Base-by-base conservation (phyloP, 1,140 invertebrate genomes). In the Pomacea maculata region DNA sequence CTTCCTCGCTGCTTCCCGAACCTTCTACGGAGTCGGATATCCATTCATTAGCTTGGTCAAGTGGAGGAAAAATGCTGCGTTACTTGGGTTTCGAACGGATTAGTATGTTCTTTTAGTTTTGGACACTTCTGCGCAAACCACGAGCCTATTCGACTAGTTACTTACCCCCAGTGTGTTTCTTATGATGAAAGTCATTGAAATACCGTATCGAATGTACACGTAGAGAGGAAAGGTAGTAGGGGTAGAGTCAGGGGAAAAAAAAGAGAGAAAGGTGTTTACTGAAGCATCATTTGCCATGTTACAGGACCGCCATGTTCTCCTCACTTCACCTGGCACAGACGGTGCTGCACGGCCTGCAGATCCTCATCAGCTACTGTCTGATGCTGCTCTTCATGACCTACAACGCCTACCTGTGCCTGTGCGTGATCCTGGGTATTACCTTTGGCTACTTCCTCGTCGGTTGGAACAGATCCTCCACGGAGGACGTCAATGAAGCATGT, bases 361-460 rank as follows among this genome's bases (percentile, higher is more conserved):
- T 98, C 75, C 94, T 96, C 7, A 91, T 98, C 55, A 76, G 96
- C 29, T 99, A 99, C 91, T 94, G 97, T 86, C 94, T 99, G 29
- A 99, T 99, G 98, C 92, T 99, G 91, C 95, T 99, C 80, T 98
- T 99, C 92, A 99, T 99, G 98, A 99, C 97, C 0, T 99, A 98
- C 93, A 99, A 99, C 89, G 94, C 96, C 29, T 99, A 96, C 96
- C 93, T 99, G 29, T 98, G 97, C 88, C 83, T 97, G 45, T 95
- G 96, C 9, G 95, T 98, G n/a, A 94, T 97, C 0, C 87, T 98
- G 11, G 98, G 98, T 6, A 95, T 97, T 21, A 96, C 95, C 1
- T 92, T 95, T 17, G 97, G 97, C 5, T 98, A 98, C 91, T 98
- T 99, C 90, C 92, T 97, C 57, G 98, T 99, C 90, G 97, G 96